Percentiles rank a stretch among this genome's conserved stretches.
phyloP scores from a whole-genome alignment of 2,888 invertebrate species.

The Cryptus viduatorius region DNA sequence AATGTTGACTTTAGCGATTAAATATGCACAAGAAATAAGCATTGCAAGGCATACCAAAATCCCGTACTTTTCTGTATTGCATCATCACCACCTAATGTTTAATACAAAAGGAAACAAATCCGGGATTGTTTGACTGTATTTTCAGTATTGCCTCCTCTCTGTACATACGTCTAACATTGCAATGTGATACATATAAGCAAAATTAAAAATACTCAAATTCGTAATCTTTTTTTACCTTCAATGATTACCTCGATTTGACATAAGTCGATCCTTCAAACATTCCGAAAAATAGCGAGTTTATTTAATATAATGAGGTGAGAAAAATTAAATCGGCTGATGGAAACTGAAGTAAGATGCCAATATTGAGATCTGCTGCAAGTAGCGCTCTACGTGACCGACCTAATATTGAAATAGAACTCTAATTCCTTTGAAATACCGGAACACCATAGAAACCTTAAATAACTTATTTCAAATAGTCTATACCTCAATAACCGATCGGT shows the following conservation, averaged over 20 bases:
- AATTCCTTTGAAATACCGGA: too few species aligned
- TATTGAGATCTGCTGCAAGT: too few species aligned
- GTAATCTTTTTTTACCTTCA: too few species aligned
- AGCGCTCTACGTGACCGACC: too few species aligned
- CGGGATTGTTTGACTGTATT: too few species aligned
- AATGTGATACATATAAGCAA: slow-evolving; percentile 1
- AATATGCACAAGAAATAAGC: neutral
- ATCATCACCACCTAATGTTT: neutral
- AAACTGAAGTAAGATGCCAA: too few species aligned
- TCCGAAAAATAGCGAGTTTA: neutral
- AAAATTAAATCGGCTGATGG: too few species aligned
- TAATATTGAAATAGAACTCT: too few species aligned
- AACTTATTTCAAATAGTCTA: too few species aligned
- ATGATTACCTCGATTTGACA: too few species aligned
- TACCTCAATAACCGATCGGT: too few species aligned
- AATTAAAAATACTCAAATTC: neutral
- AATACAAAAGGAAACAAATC: neutral
- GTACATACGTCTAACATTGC: neutral
- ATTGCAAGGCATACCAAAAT: neutral
- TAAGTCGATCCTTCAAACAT: neutral
- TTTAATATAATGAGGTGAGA: neutral
- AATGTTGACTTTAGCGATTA: neutral
- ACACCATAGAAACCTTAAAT: too few species aligned
- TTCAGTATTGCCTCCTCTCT: neutral
- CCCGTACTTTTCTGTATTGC: neutral